Conservation (phyloP, 2,113 vertebrate genomes). For the Psammodynastes pulverulentus region DNA sequence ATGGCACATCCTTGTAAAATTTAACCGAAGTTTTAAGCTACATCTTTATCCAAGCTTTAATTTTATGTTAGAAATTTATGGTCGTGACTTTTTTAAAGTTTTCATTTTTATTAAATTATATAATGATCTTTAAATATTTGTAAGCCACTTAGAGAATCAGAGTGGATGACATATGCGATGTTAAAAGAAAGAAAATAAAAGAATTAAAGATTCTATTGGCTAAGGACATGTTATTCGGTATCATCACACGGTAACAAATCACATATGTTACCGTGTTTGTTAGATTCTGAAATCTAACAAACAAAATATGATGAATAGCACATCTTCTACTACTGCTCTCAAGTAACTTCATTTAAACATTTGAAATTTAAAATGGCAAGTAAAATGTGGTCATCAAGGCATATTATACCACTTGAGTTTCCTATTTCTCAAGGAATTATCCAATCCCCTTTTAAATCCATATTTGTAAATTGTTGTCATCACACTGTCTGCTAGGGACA, state of each 20-base stretch:
- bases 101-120: not conserved
- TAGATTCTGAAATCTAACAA: not conserved
- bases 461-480: not conserved
- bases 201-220: not conserved
- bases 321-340: not conserved
- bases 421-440: not conserved
- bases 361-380: not conserved
- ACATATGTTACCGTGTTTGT: no score
- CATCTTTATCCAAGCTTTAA: not conserved
- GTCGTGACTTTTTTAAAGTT: not conserved
- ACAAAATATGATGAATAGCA: not conserved
- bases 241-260: not conserved
- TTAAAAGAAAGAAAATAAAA: not conserved
- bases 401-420: not conserved
- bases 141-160: not conserved
- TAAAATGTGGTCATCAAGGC: not conserved
- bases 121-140: not conserved
- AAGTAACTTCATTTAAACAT: not conserved
- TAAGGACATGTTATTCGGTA: not conserved
- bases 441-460: not conserved
- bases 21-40: not conserved
- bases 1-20: not conserved
- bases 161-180: not conserved
- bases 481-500: not conserved
- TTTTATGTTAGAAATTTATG: not conserved